Evolutionary conservation across 2,888 invertebrate genomes (phyloP).

Genomic region (Yponomeuta plumbellus): DNA sequence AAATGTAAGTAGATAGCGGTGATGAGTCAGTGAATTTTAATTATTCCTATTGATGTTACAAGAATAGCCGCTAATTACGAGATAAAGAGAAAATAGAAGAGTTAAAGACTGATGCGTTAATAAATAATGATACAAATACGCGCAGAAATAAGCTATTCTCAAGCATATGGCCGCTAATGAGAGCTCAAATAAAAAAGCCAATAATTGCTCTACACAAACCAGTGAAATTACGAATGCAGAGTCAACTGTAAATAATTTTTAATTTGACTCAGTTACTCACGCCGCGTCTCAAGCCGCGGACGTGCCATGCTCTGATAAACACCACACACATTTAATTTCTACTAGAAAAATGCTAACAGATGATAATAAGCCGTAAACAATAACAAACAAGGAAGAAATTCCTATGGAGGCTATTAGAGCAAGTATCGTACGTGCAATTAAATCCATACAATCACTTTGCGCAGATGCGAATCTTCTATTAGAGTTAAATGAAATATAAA

Average conservation of each 20-base stretch:
- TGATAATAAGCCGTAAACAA: conserved; percentile 44
- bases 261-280: conserved; percentile 64
- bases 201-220: conserved; percentile 5
- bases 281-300: conserved; percentile 50
- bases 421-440: conserved; percentile 50
- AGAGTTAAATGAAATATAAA: conserved; percentile 57
- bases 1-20: neutral
- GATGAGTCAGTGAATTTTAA: neutral
- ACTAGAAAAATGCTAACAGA: conserved; percentile 37
- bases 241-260: conserved; percentile 57
- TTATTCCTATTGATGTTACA: neutral
- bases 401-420: conserved; percentile 29
- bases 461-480: conserved; percentile 44
- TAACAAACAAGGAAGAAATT: conserved; percentile 46
- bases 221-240: conserved; percentile 42
- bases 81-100: neutral
- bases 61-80: neutral
- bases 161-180: neutral
- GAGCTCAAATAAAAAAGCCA: neutral
- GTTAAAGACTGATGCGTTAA: neutral
- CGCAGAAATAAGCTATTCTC: neutral
- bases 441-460: conserved; percentile 49
- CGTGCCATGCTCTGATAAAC: conserved; percentile 62
- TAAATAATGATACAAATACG: neutral
- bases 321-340: conserved; percentile 67